Conservation (phyloP, 64 coral and sea anemone species). For the Stichodactyla helianthus region DNA sequence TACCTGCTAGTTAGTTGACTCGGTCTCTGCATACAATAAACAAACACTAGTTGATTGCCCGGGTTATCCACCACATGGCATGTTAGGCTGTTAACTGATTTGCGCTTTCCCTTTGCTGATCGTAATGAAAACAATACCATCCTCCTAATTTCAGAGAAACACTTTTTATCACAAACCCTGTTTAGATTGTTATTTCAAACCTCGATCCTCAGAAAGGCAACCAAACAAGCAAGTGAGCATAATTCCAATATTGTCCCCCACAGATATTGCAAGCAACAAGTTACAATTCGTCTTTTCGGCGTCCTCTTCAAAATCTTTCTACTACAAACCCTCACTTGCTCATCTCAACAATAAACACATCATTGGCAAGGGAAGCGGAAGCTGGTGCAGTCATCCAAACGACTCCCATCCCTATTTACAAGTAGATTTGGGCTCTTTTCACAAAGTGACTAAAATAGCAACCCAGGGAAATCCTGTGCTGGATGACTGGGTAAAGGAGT, state of each 20-base stretch:
- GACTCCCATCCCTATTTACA: conserved; percentile 68
- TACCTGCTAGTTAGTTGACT: too few relatives aligned
- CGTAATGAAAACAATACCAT: too few relatives aligned
- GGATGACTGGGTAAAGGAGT: conserved; percentile 36
- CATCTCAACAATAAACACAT: conserved; percentile 59
- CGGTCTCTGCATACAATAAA: too few relatives aligned
- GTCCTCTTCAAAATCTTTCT: conserved; percentile 16
- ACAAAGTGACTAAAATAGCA: conserved; percentile 45
- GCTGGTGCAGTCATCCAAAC: conserved; percentile 56
- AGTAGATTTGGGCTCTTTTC: conserved; percentile 34
- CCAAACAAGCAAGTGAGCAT: too few relatives aligned
- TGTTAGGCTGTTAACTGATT: too few relatives aligned
- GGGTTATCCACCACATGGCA: too few relatives aligned
- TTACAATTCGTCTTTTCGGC: conserved; percentile 8
- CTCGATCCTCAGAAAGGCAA: too few relatives aligned
- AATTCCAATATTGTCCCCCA: background rate
- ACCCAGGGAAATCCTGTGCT: conserved; percentile 69
- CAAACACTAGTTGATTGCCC: too few relatives aligned
- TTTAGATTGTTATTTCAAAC: too few relatives aligned
- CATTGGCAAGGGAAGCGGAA: conserved; percentile 34
- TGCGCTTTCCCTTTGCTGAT: too few relatives aligned
- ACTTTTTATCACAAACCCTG: too few relatives aligned
- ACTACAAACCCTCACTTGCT: conserved; percentile 50
- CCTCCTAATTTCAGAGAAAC: too few relatives aligned
- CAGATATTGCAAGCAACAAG: conserved; percentile 1